phyloP scores from a whole-genome alignment of 1,140 invertebrate genomes.

The Anagrus nilaparvatae region DNA sequence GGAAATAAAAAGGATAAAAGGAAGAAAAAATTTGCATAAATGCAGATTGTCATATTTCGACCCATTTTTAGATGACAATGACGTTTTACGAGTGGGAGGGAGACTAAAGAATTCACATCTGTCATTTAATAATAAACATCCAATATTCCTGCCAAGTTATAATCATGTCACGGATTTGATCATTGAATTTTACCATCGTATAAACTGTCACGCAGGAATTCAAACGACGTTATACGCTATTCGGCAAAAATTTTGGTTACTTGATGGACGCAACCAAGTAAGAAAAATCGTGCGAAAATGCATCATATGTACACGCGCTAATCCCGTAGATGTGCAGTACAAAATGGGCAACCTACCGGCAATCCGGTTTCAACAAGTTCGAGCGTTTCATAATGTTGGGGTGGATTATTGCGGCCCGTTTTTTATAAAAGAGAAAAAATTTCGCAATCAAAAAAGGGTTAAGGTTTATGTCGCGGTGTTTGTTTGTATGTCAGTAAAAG shows the following conservation, averaged over 20 bases:
- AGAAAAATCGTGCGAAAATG: conserved; percentile 10
- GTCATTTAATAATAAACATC: conserved; percentile 23
- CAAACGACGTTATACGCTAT: conserved; percentile 8
- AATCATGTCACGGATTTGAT: conserved; percentile 14
- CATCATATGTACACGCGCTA: conserved; percentile 1
- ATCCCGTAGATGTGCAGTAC: conserved; percentile 8
- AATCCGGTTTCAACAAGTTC: neutral
- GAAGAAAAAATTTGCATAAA: conserved; percentile 12
- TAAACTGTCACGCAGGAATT: conserved; percentile 27
- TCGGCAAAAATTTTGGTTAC: conserved; percentile 15
- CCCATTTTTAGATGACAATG: conserved; percentile 29
- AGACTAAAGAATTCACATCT: conserved; percentile 23
- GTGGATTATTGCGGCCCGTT: conserved; percentile 13
- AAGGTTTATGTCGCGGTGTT: conserved; percentile 10
- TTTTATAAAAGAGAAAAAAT: conserved; percentile 11
- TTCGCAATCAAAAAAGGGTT: conserved; percentile 1
- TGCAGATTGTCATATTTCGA: conserved; percentile 16
- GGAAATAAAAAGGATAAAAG: conserved; percentile 9
- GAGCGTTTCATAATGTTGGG: conserved; percentile 18
- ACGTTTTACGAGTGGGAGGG: conserved; percentile 32
- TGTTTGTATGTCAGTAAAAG: conserved; percentile 12
- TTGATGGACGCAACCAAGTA: conserved; percentile 7
- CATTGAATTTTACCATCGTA: conserved; percentile 20
- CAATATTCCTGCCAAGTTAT: conserved; percentile 24
- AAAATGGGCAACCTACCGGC: conserved; percentile 19